Percentiles rank a stretch among this genome's conserved stretches.
Conservation (phyloP, 2,113 vertebrate genomes). For the Machaerirhynchus nigripectus region DNA sequence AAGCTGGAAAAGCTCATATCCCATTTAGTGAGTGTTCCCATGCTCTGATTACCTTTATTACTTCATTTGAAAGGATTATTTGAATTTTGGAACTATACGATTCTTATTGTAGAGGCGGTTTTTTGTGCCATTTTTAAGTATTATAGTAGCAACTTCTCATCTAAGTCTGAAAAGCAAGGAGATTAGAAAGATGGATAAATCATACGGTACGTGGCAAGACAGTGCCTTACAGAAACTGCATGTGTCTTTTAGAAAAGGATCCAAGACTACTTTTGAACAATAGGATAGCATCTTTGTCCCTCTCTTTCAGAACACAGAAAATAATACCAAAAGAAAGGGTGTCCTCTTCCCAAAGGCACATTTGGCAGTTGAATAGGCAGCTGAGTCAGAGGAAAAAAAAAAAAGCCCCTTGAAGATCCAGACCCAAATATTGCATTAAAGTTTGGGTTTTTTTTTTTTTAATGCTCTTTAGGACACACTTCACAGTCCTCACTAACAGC, state of each 20-base stretch:
- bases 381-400: neutral
- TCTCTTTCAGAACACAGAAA: neutral
- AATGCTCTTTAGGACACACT: neutral
- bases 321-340: neutral
- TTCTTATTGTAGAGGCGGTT: fast-evolving
- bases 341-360: neutral
- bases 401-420: neutral
- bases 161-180: neutral
- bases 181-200: neutral
- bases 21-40: neutral
- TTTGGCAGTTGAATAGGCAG: neutral
- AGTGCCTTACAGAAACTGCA: neutral
- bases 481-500: neutral
- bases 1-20: neutral
- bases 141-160: neutral
- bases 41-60: neutral
- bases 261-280: neutral
- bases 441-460: neutral
- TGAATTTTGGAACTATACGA: neutral
- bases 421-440: neutral
- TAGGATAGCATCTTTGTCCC: neutral
- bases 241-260: neutral
- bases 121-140: neutral
- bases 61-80: neutral
- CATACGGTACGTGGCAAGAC: neutral